Base-by-base conservation (phyloP, 2,888 invertebrate species). In the Augiades crinisus region DNA sequence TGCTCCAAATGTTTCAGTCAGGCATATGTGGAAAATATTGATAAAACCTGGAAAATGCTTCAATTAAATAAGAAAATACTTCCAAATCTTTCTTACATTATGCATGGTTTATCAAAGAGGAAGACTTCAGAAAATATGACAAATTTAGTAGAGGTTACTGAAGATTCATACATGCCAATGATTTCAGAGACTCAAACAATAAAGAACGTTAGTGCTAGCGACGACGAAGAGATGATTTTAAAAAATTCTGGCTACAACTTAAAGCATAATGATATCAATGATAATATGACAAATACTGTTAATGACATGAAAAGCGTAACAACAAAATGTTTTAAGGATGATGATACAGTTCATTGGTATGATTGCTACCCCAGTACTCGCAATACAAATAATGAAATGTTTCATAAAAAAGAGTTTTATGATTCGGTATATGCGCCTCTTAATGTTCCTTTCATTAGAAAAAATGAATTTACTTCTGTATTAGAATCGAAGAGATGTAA, bases 1-100 rank as follows among this genome's bases (percentile, higher is more conserved):
- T 83, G 85, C 55, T 63, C 68, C 27, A 85, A 81, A 58, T 73
- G 81, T n/a, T 44, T 62, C 6, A 47, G 70, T 19, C 59, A 65
- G 33, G 56, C 59, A 16, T 67, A 72, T 53, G 63, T 61, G 36
- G 61, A 67, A 24, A 68, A 65, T 47, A 72, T 75, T 24, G 61
- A 67, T 47, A 60, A 56, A 46, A 67, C 78, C 31, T 76, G 72
- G 72, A 74, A 75, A 58, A 65, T 62, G 4, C 58, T 66, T 12
- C 60, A 65, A 6, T 55, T 59, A 8, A 60, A 68, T 46, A 60
- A 67, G 44, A 53, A 52, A 5, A 43, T 57, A 14, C 34, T 55
- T 33, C 55, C 67, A 49, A 68, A 76, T 38, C 47, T 67, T 27
- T 76, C 82, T 0, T 80, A 80, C 16, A 76, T 81, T 27, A 72